Percentiles rank a stretch among this genome's conserved stretches.
These are phyloP conservation scores for Venturia canescens DNA, from an alignment of 1,140 invertebrate genomes.

Conservation along the genomic window DNA sequence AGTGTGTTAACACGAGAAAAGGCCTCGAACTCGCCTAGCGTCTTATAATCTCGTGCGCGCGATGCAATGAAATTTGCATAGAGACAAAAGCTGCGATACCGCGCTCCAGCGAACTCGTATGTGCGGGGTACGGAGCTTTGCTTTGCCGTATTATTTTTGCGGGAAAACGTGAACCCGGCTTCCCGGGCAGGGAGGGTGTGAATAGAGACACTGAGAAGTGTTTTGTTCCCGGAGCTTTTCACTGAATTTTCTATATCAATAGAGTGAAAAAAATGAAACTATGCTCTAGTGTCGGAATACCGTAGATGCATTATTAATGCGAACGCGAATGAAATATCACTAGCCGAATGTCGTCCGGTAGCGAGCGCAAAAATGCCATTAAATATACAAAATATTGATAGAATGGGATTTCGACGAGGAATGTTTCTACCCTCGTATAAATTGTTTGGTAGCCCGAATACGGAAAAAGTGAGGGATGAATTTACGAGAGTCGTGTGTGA, in stretches of 20 bases:
- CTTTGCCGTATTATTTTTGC: slow-evolving; percentile 7
- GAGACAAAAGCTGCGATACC: slow-evolving; percentile 39
- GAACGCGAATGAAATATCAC: too few relatives aligned
- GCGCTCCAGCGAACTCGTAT: neutral
- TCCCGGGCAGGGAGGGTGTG: neutral
- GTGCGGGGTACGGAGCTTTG: slow-evolving; percentile 14
- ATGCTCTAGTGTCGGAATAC: neutral
- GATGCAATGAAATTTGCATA: slow-evolving; percentile 51
- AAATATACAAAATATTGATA: too few relatives aligned
- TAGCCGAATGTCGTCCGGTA: too few relatives aligned
- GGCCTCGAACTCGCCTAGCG: slow-evolving; percentile 34
- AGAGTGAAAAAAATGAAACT: neutral
- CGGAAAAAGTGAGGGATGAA: too few relatives aligned
- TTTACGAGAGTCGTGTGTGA: too few relatives aligned
- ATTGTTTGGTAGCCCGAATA: too few relatives aligned
- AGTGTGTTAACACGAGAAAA: slow-evolving; percentile 13
- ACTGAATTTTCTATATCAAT: neutral
- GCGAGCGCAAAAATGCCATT: too few relatives aligned
- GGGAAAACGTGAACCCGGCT: slow-evolving; percentile 14
- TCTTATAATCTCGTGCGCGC: slow-evolving; percentile 42
- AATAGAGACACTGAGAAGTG: neutral
- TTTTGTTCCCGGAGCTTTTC: neutral
- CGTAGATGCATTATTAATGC: neutral
- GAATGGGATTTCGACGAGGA: too few relatives aligned
- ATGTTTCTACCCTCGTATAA: too few relatives aligned